A percentile compares a stretch with the other conserved stretches of the same genome.
Evolutionary conservation across 2,797 vertebrate species (phyloP).

Genomic region (Taeniopygia guttata): DNA sequence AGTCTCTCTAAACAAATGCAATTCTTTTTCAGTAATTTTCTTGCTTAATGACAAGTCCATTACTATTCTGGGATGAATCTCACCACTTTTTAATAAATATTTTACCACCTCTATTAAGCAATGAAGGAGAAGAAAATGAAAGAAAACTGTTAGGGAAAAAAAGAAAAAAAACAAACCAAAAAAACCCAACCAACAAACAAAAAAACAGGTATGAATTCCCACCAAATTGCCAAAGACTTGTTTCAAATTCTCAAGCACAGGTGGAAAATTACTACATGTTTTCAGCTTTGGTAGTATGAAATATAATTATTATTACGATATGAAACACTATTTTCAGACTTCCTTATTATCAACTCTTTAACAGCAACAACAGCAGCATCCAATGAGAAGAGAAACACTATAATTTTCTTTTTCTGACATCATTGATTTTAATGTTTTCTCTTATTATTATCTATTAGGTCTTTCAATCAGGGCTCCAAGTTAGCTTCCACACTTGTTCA

Average conservation of each 20-base stretch:
- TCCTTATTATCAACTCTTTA: neutral
- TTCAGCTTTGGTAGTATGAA: neutral
- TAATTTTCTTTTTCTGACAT: neutral
- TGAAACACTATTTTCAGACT: neutral
- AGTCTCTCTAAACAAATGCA: neutral
- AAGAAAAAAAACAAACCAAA: too few relatives aligned
- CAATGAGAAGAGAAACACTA: neutral
- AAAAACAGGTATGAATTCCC: neutral
- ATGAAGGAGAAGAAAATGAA: neutral
- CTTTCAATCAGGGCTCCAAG: neutral
- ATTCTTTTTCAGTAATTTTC: neutral
- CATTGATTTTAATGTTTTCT: neutral
- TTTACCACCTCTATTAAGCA: neutral
- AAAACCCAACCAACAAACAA: neutral
- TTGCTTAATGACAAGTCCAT: neutral
- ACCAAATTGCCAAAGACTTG: neutral
- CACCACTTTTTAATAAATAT: neutral
- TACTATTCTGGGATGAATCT: neutral
- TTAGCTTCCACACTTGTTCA: neutral
- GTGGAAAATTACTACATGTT: neutral
- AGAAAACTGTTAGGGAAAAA: neutral
- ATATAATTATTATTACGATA: neutral
- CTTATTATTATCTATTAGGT: neutral
- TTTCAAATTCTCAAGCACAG: neutral
- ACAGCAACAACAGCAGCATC: neutral